Percentiles rank a stretch among this genome's conserved stretches.
Evolutionary conservation across 2,888 invertebrate species (phyloP).

Genomic region (Melinaea menophilus): DNA sequence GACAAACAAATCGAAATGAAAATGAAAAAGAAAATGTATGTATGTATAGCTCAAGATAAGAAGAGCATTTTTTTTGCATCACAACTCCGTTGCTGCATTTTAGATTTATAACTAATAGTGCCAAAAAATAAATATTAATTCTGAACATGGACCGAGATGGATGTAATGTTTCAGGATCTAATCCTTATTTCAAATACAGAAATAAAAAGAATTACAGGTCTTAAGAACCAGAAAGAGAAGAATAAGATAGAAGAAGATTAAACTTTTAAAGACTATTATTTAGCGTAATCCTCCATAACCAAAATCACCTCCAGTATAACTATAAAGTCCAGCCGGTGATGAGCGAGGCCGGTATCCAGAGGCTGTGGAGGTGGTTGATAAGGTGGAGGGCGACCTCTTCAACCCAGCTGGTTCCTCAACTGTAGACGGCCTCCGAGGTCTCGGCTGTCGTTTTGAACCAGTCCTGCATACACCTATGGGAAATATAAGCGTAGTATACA

Average conservation of each 20-base stretch:
- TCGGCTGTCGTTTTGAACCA: constrained; percentile 70
- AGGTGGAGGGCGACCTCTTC: constrained; percentile 63
- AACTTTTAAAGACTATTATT: not conserved
- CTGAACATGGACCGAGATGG: no score
- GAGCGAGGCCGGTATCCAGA: constrained; percentile 82
- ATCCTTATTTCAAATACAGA: no score
- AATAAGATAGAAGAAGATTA: not conserved
- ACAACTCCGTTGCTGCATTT: no score
- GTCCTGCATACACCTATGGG: constrained; percentile 70
- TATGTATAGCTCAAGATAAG: no score
- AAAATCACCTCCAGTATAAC: constrained; percentile 80
- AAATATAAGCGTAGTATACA: constrained; percentile 22
- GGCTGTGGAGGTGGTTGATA: constrained; percentile 66
- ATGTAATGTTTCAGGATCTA: no score
- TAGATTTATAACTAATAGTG: no score
- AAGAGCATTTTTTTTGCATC: no score
- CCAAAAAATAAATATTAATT: no score
- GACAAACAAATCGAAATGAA: no score
- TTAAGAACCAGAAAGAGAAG: constrained; percentile 21
- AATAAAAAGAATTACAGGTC: no score
- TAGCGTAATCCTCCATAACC: no score
- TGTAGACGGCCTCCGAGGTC: constrained; percentile 66
- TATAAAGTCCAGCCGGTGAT: constrained; percentile 87
- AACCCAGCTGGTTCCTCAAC: constrained; percentile 50
- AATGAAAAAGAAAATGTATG: no score